These are phyloP conservation scores for Diaperis boleti DNA, from an alignment of 2,888 invertebrate genomes.

Conservation along the genomic window DNA sequence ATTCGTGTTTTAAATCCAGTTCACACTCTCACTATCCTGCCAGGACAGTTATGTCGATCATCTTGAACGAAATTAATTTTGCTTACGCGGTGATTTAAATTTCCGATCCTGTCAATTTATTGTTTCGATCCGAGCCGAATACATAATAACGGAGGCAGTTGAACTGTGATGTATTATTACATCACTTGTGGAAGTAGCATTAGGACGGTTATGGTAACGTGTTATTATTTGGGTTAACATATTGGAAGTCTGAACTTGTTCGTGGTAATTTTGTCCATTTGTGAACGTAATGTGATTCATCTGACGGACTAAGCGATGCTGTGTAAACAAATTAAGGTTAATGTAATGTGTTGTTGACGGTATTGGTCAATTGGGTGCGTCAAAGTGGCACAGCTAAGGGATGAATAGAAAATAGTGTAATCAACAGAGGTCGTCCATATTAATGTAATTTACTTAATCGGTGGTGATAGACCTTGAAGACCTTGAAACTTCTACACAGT, in stretches of 20 bases:
- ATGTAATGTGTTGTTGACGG: conserved; percentile 9
- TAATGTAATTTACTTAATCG: too few species aligned
- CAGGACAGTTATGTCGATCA: conserved; percentile 9
- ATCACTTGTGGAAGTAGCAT: conserved; percentile 52
- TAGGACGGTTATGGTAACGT: conserved; percentile 53
- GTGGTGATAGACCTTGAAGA: too few species aligned
- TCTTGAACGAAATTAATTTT: not conserved
- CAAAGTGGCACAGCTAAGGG: conserved; percentile 1
- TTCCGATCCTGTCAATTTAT: conserved; percentile 16
- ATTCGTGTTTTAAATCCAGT: conserved; percentile 11
- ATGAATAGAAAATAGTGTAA: conserved; percentile 1
- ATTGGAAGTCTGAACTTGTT: conserved; percentile 49
- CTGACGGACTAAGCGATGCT: conserved; percentile 8
- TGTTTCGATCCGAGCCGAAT: conserved; percentile 21
- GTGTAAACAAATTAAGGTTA: conserved; percentile 41
- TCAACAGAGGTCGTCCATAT: too few species aligned
- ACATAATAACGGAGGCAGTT: conserved; percentile 38
- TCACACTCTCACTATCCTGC: conserved; percentile 25
- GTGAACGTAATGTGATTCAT: conserved; percentile 45
- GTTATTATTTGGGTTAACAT: conserved; percentile 54
- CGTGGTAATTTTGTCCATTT: conserved; percentile 44
- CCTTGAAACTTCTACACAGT: too few species aligned
- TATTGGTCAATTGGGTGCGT: conserved; percentile 4
- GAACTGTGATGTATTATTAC: conserved; percentile 47
- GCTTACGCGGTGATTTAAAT: not conserved